Base-by-base conservation (phyloP, 2,888 invertebrate species). In the Apomyelois bistriatella region DNA sequence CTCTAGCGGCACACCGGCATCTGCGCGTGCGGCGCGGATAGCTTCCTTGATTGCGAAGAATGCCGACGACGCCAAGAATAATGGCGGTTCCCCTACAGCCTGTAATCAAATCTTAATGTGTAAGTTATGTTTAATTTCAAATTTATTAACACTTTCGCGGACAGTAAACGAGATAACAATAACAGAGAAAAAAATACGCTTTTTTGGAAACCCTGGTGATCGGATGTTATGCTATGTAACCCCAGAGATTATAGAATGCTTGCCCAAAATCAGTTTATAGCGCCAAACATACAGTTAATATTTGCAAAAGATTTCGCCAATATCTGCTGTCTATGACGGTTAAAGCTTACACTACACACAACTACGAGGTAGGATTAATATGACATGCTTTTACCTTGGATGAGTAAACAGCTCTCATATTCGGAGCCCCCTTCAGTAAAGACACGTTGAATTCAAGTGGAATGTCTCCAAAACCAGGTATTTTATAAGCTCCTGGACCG, bases 61-160 rank as follows among this genome's bases (percentile, higher is more conserved):
- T 0, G 93, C 94, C 0, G 97, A 94, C n/a, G 94, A 92, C 0
- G 98, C 97, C 59, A 98, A 90, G 75, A 98, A 97, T 4, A 99
- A 81, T 0, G 99, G 99, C 0, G 99, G 99, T 78, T 99, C 99
- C 0, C 99, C 99, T 36, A 99, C 95, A 57, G 97, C 99, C 97
- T 97, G 68, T 5, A 89, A 49, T 22, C 3, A 13, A 22, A 6
- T n/a, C n/a, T 36, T 10, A 2, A 7, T 15, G 40, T 4, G 16
- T 13, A 38, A 38, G 16, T 16, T 9, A 16, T 9, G 13, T 38
- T 8, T 13, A 7, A 1, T n/a, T 15, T 38, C n/a, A n/a, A n/a
- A n/a, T n/a, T n/a, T n/a, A n/a, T n/a, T n/a, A n/a, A n/a, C n/a
- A n/a, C n/a, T n/a, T n/a, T n/a, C n/a, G n/a, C n/a, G n/a, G n/a